phyloP scores from a whole-genome alignment of 2,113 vertebrate species.

The Perca fluviatilis region DNA sequence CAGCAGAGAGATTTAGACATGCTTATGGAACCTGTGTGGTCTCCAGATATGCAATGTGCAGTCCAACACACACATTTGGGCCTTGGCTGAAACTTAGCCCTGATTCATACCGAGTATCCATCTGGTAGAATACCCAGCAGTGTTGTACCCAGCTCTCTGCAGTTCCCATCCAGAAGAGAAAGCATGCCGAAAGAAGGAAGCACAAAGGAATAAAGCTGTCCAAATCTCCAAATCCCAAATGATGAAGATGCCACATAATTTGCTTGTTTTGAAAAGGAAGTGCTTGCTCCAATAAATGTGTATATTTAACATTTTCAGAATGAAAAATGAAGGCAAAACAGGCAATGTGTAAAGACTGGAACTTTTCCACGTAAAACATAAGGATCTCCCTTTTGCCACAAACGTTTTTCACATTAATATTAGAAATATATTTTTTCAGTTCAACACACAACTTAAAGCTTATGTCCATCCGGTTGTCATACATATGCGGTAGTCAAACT shows the following conservation, averaged over 20 bases:
- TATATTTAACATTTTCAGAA: constrained; percentile 79
- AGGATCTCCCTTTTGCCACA: constrained; percentile 39
- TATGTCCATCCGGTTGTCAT: constrained; percentile 21
- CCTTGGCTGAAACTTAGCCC: constrained; percentile 81
- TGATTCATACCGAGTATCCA: constrained; percentile 85
- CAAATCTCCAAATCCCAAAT: constrained; percentile 66
- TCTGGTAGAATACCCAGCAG: constrained; percentile 84
- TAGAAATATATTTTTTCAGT: constrained; percentile 25
- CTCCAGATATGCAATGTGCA: constrained; percentile 90
- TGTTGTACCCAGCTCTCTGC: constrained; percentile 70
- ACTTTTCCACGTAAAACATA: constrained; percentile 64
- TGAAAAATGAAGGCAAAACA: constrained; percentile 77
- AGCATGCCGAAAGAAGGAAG: constrained; percentile 50
- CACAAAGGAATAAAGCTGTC: constrained; percentile 74
- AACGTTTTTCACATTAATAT: constrained; percentile 49
- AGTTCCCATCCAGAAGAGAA: constrained; percentile 73
- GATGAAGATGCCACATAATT: constrained; percentile 71
- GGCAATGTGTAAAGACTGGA: constrained; percentile 61
- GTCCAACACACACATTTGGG: constrained; percentile 85
- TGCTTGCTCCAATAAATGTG: constrained; percentile 70
- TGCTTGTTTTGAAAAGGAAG: constrained; percentile 80
- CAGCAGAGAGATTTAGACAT: constrained; percentile 93
- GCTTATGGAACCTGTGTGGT: constrained; percentile 95
- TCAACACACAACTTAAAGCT: constrained; percentile 20
- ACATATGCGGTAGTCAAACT: constrained; percentile 8